Evolutionary conservation across 2,797 vertebrate genomes (phyloP), one percentile per base, ranked within the genome.

Genomic region (Pipistrellus kuhlii): DNA sequence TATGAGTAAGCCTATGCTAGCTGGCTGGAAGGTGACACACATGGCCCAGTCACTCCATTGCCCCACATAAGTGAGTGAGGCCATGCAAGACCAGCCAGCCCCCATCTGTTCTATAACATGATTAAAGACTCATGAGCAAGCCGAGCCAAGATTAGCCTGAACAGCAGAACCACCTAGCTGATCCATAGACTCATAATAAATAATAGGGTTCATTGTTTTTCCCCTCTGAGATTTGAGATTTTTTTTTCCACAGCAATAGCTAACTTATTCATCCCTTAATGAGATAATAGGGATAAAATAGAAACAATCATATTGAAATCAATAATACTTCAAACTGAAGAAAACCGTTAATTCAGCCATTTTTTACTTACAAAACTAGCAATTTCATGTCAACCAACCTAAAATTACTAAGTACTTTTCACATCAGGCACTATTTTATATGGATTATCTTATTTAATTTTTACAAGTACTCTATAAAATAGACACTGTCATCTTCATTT

Each of bases 361-460:
- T 76, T 82, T 94, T 78, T 30, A 83, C 20, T 57, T 55, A 46
- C 11, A 93, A 94, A 90, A 93, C n/a, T 27, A 64, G 23, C 30
- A 88, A 78, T 90, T 92, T 85, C 46, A 77, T 20, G 32, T 77
- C 15, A 4, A 38, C 5, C n/a, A 64, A 77, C 11, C 38, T 77
- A 83, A 30, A 55, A 30, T 84, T 89, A 44, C 17, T 91, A 83
- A 94, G 21, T 27, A 82, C 48, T 66, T 92, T 66, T 82, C 71
- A 59, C 7, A 6, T 76, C 38, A 57, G 44, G 35, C 18, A 84
- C 14, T 51, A 53, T 53, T 94, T 90, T 55, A 93, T 46, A n/a
- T 32, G 17, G n/a, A 53, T 48, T 57, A 55, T 44, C 21, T 75
- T 2, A 71, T 88, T 78, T 85, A 86, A 72, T 80, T 9, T 76